Conservation (phyloP, 2,888 invertebrate genomes). For the Helicoverpa assulta region DNA sequence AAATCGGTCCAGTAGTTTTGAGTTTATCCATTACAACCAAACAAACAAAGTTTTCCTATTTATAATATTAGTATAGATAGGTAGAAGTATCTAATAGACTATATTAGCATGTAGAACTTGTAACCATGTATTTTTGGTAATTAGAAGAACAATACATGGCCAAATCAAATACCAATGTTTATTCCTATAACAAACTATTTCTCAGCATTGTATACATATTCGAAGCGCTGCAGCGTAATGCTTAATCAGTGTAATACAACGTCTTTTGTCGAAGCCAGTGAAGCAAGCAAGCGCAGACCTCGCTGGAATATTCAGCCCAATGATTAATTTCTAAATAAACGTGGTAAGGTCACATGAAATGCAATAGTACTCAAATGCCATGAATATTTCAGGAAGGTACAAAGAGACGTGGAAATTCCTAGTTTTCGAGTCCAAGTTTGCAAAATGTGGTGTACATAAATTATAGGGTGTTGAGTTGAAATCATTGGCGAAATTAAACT, state of each 20-base stretch:
- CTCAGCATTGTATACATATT: neutral
- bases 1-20: too few relatives aligned
- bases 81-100: too few relatives aligned
- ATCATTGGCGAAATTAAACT: slow-evolving; percentile 36
- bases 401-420: slow-evolving; percentile 54
- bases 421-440: slow-evolving; percentile 40
- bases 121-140: too few relatives aligned
- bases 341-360: slow-evolving; percentile 34
- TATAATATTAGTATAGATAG: too few relatives aligned
- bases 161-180: too few relatives aligned
- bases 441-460: slow-evolving; percentile 55
- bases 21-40: too few relatives aligned
- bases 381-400: slow-evolving; percentile 57
- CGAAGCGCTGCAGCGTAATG: neutral
- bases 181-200: neutral
- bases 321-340: slow-evolving; percentile 45
- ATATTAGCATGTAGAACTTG: too few relatives aligned
- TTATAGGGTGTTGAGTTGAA: slow-evolving; percentile 51
- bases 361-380: slow-evolving; percentile 44
- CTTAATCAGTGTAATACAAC: neutral
- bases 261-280: slow-evolving; percentile 4
- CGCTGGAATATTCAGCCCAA: slow-evolving; percentile 47
- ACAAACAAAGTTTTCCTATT: too few relatives aligned
- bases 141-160: too few relatives aligned
- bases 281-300: slow-evolving; percentile 8